These are phyloP conservation scores for Drosophila oshimai DNA, from an alignment of 1,140 invertebrate genomes.

Conservation along the genomic window DNA sequence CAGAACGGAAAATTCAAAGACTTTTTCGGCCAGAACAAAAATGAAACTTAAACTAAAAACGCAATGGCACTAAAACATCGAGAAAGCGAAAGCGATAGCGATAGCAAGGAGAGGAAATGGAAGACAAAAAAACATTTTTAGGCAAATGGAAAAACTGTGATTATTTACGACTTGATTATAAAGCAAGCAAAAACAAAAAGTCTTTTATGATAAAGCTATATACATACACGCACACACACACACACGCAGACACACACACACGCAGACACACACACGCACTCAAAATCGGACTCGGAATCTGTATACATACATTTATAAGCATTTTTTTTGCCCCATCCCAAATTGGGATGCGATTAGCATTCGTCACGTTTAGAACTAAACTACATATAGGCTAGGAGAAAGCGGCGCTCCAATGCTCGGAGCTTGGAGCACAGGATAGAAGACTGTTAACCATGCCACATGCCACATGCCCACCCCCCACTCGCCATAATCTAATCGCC, in stretches of 20 bases:
- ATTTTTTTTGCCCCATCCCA: slow-evolving; percentile 32
- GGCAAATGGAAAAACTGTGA: slow-evolving; percentile 82
- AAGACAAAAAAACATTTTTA: slow-evolving; percentile 64
- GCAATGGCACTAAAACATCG: slow-evolving; percentile 8
- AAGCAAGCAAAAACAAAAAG: slow-evolving; percentile 57
- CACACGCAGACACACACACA: slow-evolving; percentile 3
- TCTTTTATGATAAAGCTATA: slow-evolving; percentile 48
- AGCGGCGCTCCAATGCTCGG: slow-evolving; percentile 16
- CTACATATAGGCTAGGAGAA: slow-evolving; percentile 31
- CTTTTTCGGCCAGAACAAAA: slow-evolving; percentile 47
- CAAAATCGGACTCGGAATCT: not conserved
- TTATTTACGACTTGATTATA: slow-evolving; percentile 80
- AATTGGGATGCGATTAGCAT: slow-evolving; percentile 21
- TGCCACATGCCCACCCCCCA: not conserved
- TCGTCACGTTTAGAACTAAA: slow-evolving; percentile 14
- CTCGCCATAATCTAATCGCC: not conserved
- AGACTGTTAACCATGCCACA: slow-evolving; percentile 57
- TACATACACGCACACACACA: not conserved
- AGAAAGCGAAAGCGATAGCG: slow-evolving; percentile 12
- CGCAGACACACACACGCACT: not conserved
- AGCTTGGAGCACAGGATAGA: slow-evolving; percentile 58
- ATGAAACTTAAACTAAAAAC: slow-evolving; percentile 13
- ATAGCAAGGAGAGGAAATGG: slow-evolving; percentile 21
- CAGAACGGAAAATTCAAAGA: slow-evolving; percentile 55
- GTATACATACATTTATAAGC: slow-evolving; percentile 12